Base-by-base conservation (phyloP, 92 coral and sea anemone species). In the Palythoa heliodiscus region DNA sequence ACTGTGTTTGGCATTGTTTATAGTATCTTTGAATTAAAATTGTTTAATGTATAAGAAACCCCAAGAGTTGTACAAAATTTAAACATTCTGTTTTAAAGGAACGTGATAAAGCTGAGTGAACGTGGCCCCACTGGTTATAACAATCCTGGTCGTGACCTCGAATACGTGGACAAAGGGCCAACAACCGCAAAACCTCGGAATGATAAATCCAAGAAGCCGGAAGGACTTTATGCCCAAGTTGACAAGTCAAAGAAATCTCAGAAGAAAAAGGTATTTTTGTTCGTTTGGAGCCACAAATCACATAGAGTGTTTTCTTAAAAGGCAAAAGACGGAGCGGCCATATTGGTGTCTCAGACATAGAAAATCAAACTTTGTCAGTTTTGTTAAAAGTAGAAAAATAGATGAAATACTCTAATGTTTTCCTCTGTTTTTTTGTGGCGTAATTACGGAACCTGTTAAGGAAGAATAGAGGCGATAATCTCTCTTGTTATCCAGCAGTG, bases 241-340 rank as follows among this genome's bases (percentile, higher is more conserved):
- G 82, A 76, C 68, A 24, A 0, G 82, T 6, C 82, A 55, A 77
- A 55, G 70, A 77, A 77, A 77, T 15, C 52, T 29, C 57, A 77
- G 25, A 77, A 77, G 82, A 77, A 52, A 77, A 77, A 77, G 70
- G 82, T 77, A 55, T 6, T 55, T 37, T 38, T 20, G 35, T 23
- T 7, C 5, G 24, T 19, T 19, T 5, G 29, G 11, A 19, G 5
- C 11, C 70, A 14, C 1, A 58, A 19, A 19, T 19, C 12, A 57
- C 12, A 19, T 58, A 58, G 3, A 3, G 3, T 14, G 17, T 11
- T 15, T 58, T 58, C 4, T 14, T 58, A 14, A 58, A 14, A 9
- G 64, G 64, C 3, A 58, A 58, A 58, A 19, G 64, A 58, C 64
- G 4, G 2, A 19, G 20, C 20, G 9, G 9, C 5, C 50, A 43